Evolutionary conservation across 2,113 vertebrate species (phyloP), one percentile per base, ranked within the genome.

Genomic region (Setophaga kirtlandii): DNA sequence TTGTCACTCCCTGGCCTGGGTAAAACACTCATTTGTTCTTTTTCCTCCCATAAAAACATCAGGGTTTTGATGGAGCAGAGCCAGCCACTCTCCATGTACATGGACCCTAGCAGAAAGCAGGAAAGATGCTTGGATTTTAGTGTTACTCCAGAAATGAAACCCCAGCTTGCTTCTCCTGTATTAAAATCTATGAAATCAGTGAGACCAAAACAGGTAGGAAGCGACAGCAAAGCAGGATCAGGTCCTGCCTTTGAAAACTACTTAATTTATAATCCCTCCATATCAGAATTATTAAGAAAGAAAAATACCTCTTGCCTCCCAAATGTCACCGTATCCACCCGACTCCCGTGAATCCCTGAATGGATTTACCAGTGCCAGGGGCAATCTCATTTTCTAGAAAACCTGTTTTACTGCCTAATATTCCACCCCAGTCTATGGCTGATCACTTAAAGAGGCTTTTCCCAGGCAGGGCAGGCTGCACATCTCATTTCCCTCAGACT

Each of bases 351-450:
- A 89, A 65, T 53, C 33, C 69, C 62, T 62, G 71, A 93, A 97
- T 91, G 91, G 88, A 90, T 95, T 94, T 95, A 64, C 56, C 92
- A 94, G 93, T 50, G 94, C 96, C 37, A 1, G 83, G 83, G 94
- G 97, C 96, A 90, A 96, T 97, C 97, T 97, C 94, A 95, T 97
- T 97, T 97, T 94, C 92, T 94, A 89, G 95, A 94, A 94, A 94
- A 95, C 77, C 94, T 93, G 67, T 93, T 92, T 93, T 89, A 64
- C 85, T 81, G 93, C 92, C 92, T 97, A 95, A 97, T 96, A 97
- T 97, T 94, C 95, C 91, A 92, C 56, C 80, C 73, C 35, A 93
- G 94, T 84, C 96, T 94, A 23, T 15, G 92, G 96, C 77, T 90
- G 96, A 96, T 97, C 89, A 56, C 65, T 85, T 82, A 93, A 95